Conservation (phyloP, 2,113 vertebrate species). For the Fulica atra region DNA sequence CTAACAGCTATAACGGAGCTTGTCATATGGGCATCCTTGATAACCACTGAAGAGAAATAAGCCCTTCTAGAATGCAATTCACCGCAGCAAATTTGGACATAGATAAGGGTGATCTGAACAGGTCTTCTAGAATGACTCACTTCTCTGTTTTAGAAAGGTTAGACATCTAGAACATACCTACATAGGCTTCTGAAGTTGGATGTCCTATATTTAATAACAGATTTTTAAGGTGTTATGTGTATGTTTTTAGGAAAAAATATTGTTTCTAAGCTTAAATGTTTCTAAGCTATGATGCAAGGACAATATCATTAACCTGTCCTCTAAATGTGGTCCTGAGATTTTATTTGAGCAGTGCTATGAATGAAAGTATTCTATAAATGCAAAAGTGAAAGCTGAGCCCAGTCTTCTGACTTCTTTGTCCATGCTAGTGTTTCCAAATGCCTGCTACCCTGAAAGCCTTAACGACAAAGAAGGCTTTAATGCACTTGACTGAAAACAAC, state of each 20-base stretch:
- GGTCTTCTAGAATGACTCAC: fast-evolving
- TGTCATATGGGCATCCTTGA: neutral
- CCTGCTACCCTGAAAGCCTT: neutral
- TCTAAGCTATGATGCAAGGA: neutral
- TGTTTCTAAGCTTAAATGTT: neutral
- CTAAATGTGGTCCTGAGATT: neutral
- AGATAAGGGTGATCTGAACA: neutral
- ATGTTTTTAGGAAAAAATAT: neutral
- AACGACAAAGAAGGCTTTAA: neutral
- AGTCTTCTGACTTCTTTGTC: neutral
- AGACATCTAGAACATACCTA: neutral
- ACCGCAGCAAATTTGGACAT: neutral
- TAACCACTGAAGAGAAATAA: neutral
- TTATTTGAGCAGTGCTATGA: neutral
- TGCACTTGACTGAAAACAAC: neutral
- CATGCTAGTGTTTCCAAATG: neutral
- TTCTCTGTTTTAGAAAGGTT: neutral
- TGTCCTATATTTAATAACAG: neutral
- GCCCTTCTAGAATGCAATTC: neutral
- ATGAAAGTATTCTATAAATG: neutral
- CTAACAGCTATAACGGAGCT: neutral
- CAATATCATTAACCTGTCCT: neutral
- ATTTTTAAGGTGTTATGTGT: neutral
- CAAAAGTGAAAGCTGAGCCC: neutral
- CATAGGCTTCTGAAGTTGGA: neutral